Conservation (phyloP, 2,113 vertebrate genomes). For the Alligator mississippiensis region DNA sequence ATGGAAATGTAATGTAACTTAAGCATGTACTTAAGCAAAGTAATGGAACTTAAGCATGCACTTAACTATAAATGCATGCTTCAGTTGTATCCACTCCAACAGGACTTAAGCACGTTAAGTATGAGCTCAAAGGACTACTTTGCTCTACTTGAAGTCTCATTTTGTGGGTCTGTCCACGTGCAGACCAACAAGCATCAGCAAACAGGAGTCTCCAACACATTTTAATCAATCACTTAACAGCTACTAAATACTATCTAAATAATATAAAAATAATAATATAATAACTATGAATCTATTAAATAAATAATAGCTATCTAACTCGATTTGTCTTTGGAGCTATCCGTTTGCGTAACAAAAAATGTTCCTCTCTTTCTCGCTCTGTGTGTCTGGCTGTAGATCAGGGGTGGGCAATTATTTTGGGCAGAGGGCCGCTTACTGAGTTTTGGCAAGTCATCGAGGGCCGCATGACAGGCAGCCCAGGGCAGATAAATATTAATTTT, state of each 20-base stretch:
- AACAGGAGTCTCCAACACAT: not conserved
- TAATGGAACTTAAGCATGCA: not conserved
- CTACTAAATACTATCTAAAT: not conserved
- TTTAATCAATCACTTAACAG: not conserved
- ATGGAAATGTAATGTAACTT: not conserved
- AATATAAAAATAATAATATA: too few species aligned
- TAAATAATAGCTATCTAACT: not conserved
- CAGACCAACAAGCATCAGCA: not conserved
- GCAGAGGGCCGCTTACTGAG: too few species aligned
- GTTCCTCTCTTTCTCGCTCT: not conserved
- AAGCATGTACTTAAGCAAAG: not conserved
- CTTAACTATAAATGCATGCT: not conserved
- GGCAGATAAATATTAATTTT: too few species aligned
- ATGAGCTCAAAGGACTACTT: not conserved
- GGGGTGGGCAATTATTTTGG: too few species aligned
- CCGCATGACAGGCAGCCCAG: too few species aligned
- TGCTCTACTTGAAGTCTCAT: not conserved
- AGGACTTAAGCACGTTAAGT: not conserved
- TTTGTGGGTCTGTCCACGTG: not conserved
- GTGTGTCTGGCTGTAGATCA: not conserved
- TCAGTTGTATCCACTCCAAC: too few species aligned
- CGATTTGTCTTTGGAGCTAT: not conserved
- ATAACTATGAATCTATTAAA: not conserved
- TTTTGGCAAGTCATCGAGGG: too few species aligned
- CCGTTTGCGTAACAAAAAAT: not conserved